Percentiles rank a stretch among this genome's conserved stretches.
Evolutionary conservation across 2,113 vertebrate species (phyloP).

Genomic region (Megatriorchis doriae): DNA sequence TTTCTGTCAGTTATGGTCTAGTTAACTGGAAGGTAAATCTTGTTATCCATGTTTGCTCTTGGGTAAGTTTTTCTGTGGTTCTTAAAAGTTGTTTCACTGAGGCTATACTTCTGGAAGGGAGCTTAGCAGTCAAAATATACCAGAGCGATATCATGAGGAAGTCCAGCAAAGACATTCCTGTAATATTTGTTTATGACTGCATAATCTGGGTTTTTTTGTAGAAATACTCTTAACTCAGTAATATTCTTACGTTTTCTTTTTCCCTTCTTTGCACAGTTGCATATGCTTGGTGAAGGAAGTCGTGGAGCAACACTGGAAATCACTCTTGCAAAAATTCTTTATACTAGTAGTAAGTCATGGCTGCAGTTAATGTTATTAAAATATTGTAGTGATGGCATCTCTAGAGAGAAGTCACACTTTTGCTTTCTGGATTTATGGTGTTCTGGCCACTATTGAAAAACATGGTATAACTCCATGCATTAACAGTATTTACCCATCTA

Average conservation of each 20-base stretch:
- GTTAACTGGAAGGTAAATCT: not conserved
- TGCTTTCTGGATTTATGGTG: not conserved
- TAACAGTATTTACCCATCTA: not conserved
- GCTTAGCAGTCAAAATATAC: not conserved
- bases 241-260: not conserved
- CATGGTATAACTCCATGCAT: not conserved
- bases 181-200: not conserved
- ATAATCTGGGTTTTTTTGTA: not conserved
- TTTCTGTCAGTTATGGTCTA: not conserved
- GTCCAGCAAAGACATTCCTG: not conserved
- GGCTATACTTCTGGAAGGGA: not conserved
- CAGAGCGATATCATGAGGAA: not conserved
- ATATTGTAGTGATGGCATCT: not conserved
- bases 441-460: not conserved
- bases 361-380: not conserved
- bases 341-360: conserved; percentile 82
- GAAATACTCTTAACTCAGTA: not conserved
- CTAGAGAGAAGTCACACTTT: not conserved
- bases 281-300: conserved; percentile 92
- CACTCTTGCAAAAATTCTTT: conserved; percentile 87
- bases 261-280: conserved; percentile 75
- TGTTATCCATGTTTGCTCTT: fast-evolving
- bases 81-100: not conserved
- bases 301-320: conserved; percentile 90
- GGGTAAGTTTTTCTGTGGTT: not conserved